These are phyloP conservation scores for Hecatera dysodea DNA, from an alignment of 2,888 invertebrate species.

Conservation along the genomic window DNA sequence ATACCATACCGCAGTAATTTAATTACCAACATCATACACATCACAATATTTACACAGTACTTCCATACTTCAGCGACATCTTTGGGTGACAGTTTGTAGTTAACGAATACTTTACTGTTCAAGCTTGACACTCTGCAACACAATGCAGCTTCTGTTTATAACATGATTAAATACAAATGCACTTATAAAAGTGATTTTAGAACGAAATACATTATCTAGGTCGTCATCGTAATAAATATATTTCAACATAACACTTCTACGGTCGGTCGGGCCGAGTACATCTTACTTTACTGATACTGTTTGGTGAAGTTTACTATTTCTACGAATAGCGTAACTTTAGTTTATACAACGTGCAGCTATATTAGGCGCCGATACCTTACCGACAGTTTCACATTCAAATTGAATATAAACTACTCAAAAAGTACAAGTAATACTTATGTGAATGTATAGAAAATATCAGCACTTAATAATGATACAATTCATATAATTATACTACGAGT, in stretches of 20 bases:
- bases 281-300: constrained; percentile 58
- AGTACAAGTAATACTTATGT: constrained; percentile 21
- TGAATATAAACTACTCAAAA: neutral
- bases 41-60: constrained; percentile 57
- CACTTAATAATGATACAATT: constrained; percentile 15
- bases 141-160: constrained; percentile 29
- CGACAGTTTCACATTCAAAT: constrained; percentile 3
- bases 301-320: constrained; percentile 54
- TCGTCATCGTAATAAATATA: constrained; percentile 26
- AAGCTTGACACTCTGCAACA: constrained; percentile 34
- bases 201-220: constrained; percentile 33
- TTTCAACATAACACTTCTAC: constrained; percentile 19
- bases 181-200: constrained; percentile 40
- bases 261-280: constrained; percentile 37
- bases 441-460: constrained; percentile 8
- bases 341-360: constrained; percentile 15
- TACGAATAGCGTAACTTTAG: constrained; percentile 41
- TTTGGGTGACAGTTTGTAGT: constrained; percentile 41
- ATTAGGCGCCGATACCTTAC: constrained; percentile 23
- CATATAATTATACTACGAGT: constrained; percentile 33
- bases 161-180: constrained; percentile 54
- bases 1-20: constrained; percentile 43
- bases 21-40: constrained; percentile 53
- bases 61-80: constrained; percentile 40
- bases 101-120: constrained; percentile 14